These are phyloP conservation scores for Orthosia gothica DNA, from an alignment of 2,888 invertebrate species.

Conservation along the genomic window DNA sequence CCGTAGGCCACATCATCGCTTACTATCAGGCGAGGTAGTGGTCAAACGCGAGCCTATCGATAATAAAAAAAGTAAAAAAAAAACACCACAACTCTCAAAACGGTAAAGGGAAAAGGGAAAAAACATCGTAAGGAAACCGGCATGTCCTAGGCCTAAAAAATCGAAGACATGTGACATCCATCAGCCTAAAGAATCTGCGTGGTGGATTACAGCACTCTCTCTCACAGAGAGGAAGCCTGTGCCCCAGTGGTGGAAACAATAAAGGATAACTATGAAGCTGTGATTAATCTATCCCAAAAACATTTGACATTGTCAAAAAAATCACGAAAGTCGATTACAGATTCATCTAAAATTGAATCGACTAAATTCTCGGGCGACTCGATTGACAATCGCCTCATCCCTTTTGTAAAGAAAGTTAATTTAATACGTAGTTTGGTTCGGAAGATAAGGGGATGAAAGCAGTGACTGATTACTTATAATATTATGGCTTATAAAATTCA, in stretches of 20 bases:
- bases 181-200: no score
- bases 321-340: constrained; percentile 42
- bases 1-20: no score
- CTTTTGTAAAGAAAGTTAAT: constrained; percentile 65
- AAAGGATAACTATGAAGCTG: neutral
- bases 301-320: neutral
- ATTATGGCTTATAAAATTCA: constrained; percentile 67
- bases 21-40: no score
- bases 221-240: no score
- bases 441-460: constrained; percentile 57
- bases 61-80: no score
- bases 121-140: no score
- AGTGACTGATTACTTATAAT: constrained; percentile 68
- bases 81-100: no score
- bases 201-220: no score
- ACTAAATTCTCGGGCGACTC: constrained; percentile 37
- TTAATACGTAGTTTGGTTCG: constrained; percentile 65
- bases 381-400: constrained; percentile 57
- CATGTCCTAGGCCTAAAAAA: no score
- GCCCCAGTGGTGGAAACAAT: neutral
- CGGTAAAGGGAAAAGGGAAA: no score
- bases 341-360: constrained; percentile 56
- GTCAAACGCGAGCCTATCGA: no score
- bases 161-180: no score
- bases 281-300: neutral